These are phyloP conservation scores for Carpatolechia fugitivella DNA, from an alignment of 2,888 invertebrate genomes.

Conservation along the genomic window DNA sequence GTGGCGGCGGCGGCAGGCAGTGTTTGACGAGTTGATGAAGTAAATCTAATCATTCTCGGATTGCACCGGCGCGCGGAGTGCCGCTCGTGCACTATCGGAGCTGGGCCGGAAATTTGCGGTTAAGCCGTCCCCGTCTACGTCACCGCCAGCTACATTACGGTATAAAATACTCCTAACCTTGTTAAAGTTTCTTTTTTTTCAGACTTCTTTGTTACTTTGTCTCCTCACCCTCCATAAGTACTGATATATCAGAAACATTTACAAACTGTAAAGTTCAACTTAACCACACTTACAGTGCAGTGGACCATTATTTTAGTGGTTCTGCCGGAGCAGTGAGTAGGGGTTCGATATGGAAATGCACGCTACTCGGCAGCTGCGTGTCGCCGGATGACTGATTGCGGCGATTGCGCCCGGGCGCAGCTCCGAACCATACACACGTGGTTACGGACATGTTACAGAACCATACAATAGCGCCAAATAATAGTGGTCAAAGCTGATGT, in stretches of 20 bases:
- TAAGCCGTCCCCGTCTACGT: slow-evolving; percentile 7
- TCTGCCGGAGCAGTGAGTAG: too few species aligned
- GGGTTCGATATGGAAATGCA: slow-evolving; percentile 15
- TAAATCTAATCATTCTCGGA: slow-evolving; percentile 21
- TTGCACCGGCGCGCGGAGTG: slow-evolving; percentile 4
- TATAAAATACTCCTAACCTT: background rate
- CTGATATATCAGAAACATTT: too few species aligned
- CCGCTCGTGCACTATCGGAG: slow-evolving; percentile 2
- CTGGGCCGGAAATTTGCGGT: slow-evolving; percentile 27
- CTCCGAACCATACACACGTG: background rate
- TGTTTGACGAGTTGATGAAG: slow-evolving; percentile 23
- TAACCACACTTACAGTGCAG: too few species aligned
- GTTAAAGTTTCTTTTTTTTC: background rate
- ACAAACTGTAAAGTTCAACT: too few species aligned
- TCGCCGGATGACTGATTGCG: slow-evolving; percentile 29
- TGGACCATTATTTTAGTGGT: too few species aligned
- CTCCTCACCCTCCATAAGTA: too few species aligned
- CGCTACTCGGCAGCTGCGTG: slow-evolving; percentile 23
- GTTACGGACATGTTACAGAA: too few species aligned
- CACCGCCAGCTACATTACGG: background rate
- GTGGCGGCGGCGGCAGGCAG: background rate
- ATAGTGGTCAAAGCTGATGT: too few species aligned
- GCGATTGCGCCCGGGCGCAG: slow-evolving; percentile 9
- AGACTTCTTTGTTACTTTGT: too few species aligned
- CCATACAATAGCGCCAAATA: too few species aligned